Percentiles rank a stretch among this genome's conserved stretches.
Evolutionary conservation across 1,140 invertebrate genomes (phyloP).

Genomic region (Drosophila gunungcola): DNA sequence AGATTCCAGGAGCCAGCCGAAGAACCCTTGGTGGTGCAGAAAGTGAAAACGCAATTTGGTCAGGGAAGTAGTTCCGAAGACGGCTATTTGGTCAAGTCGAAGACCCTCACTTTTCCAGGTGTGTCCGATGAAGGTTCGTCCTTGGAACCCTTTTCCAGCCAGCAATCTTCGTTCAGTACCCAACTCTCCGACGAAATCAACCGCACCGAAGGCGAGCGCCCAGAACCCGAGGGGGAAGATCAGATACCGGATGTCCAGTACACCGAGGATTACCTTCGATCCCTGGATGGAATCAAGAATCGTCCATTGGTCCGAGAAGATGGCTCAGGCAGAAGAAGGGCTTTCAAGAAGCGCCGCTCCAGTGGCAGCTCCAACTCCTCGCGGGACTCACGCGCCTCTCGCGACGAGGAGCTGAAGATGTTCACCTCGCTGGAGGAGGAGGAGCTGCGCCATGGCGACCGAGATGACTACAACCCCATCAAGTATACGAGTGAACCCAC

Average conservation of each 20-base stretch:
- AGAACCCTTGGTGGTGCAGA: constrained; percentile 55
- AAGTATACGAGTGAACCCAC: constrained; percentile 75
- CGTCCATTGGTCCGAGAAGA: constrained; percentile 86
- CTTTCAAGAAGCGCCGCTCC: constrained; percentile 87
- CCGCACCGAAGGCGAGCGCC: constrained; percentile 56
- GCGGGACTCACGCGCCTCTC: constrained; percentile 85
- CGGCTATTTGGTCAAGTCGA: constrained; percentile 48
- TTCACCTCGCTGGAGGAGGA: constrained; percentile 87
- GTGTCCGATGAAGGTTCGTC: constrained; percentile 81
- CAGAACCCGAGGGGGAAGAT: constrained; percentile 79
- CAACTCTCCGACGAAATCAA: constrained; percentile 62
- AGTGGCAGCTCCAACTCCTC: constrained; percentile 86
- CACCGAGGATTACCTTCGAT: constrained; percentile 84
- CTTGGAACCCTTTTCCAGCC: constrained; percentile 70
- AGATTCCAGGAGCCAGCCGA: constrained; percentile 50
- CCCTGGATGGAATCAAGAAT: constrained; percentile 87
- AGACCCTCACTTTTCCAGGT: constrained; percentile 66
- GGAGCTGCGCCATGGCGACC: constrained; percentile 84
- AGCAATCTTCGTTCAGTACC: constrained; percentile 76
- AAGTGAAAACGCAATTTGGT: constrained; percentile 77
- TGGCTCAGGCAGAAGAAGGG: constrained; percentile 86
- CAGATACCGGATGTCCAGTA: constrained; percentile 62
- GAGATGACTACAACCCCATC: constrained; percentile 75
- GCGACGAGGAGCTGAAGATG: constrained; percentile 87
- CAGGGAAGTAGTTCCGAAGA: constrained; percentile 56